Base-by-base conservation (phyloP, 2,113 vertebrate species). In the Rhinolophus ferrumequinum region DNA sequence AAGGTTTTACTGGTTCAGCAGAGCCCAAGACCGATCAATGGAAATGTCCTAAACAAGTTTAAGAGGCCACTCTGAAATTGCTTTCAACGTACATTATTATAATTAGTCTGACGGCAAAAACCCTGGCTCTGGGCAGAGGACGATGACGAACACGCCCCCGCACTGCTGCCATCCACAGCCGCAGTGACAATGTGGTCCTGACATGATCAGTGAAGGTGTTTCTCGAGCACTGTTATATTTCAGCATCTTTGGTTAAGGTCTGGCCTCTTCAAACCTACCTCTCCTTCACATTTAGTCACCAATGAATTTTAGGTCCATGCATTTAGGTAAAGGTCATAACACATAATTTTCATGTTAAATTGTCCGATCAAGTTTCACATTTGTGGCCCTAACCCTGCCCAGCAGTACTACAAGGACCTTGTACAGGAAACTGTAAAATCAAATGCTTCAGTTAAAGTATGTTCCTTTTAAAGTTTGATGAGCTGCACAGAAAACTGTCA, bases 171-270 rank as follows among this genome's bases (percentile, higher is more conserved):
- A 28, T 3, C 22, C 28, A n/a, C 0, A 5, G 62, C 54, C 62
- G 15, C 50, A 1, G 50, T 0, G 1, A 52, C 1, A 19, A 22
- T 1, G 5, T 0, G 14, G 56, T 24, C 24, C 4, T 6, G 10
- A 47, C 33, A 58, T 56, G 70, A 35, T 1, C 2, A 24, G 16
- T 14, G 19, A 58, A n/a, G 76, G 52, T 13, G n/a, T 47, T 54
- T 86, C 85, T 62, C 21, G n/a, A 52, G 58, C 41, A 44, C 41
- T 6, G 22, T 9, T 93, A 24, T 44, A 75, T 75, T 15, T 64
- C 62, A 12, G 70, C 66, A 92, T 97, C 98, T 98, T 98, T 97
- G 96, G 97, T 97, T 96, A 94, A 88, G 90, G 54, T 86, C 79
- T 92, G 91, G 73, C 80, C 87, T 96, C 86, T 91, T 83, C 64